Conservation (phyloP, 2,888 invertebrate species). For the Eueremaeus valkanovi region DNA sequence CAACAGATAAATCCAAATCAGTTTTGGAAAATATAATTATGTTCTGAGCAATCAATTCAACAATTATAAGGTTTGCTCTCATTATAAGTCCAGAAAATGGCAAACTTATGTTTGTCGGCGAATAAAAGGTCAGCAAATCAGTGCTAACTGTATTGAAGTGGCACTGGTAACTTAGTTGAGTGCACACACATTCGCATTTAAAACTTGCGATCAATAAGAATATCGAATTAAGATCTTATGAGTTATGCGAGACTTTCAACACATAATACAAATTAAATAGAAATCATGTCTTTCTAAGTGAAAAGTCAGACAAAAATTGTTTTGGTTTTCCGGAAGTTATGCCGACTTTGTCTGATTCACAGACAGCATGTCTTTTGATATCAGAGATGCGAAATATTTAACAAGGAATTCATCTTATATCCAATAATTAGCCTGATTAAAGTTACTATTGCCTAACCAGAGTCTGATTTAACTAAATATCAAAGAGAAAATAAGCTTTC, state of each 20-base stretch:
- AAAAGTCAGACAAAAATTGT: not conserved
- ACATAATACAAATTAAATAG: not conserved
- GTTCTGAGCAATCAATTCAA: not conserved
- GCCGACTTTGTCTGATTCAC: too few relatives aligned
- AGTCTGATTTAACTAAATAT: too few relatives aligned
- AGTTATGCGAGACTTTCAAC: not conserved
- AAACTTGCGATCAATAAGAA: not conserved
- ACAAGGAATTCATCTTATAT: too few relatives aligned
- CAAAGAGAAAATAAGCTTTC: too few relatives aligned
- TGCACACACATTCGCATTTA: not conserved
- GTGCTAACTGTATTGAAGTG: not conserved
- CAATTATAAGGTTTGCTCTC: not conserved
- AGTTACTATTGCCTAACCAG: too few relatives aligned
- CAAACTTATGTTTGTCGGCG: not conserved
- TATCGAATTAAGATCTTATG: not conserved
- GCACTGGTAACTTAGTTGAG: not conserved
- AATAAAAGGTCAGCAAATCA: not conserved
- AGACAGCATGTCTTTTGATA: too few relatives aligned
- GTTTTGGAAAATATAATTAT: not conserved
- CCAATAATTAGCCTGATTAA: too few relatives aligned
- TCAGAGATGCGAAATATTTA: too few relatives aligned
- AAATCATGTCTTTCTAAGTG: not conserved
- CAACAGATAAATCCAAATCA: not conserved
- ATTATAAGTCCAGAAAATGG: not conserved
- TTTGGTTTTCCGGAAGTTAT: not conserved